Evolutionary conservation across 1,140 invertebrate genomes (phyloP), one percentile per base, ranked within the genome.

Genomic region (Euschistus heros): DNA sequence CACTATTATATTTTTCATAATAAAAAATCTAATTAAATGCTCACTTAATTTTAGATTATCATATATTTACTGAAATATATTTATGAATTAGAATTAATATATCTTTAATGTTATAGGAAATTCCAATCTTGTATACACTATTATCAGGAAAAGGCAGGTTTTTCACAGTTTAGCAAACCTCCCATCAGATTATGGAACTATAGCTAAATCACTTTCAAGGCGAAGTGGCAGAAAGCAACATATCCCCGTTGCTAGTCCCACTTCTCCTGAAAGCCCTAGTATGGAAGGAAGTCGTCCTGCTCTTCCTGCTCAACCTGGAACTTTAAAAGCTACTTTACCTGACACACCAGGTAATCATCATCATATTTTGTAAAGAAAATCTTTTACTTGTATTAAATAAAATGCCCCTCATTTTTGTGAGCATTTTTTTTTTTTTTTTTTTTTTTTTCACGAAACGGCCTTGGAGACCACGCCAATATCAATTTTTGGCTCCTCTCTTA

Each of bases 71-170:
- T 37, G 33, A 6, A 10, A 54, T 22, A n/a, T 54, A 26, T 8
- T 4, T 50, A 50, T 50, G 47, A 13, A 50, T 54, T 6, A 37
- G 13, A 7, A 37, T 37, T 37, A 37, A 37, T 37, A 1, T 37
- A 8, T 30, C 30, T 37, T 13, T 8, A 66, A 62, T 67, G 55
- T 72, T 70, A 2, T 70, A 91, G 88, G 89, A 0, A 99, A 99
- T 76, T 94, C 94, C 18, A 98, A 98, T 82, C 80, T 99, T 66
- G 92, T 99, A 26, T 99, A 99, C 77, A 98, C 95, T 6, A 98
- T 99, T 67, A 99, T 99, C 71, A 83, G 96, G 50, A 99, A 99
- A 75, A 81, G 97, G 26, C 90, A 94, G 75, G 93, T 98, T 59
- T 99, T 99, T 77, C 95, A 99, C 78, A 84, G 91, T 64, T 79